Conservation (phyloP, 2,888 invertebrate species). For the Gnatocerus cornutus region DNA sequence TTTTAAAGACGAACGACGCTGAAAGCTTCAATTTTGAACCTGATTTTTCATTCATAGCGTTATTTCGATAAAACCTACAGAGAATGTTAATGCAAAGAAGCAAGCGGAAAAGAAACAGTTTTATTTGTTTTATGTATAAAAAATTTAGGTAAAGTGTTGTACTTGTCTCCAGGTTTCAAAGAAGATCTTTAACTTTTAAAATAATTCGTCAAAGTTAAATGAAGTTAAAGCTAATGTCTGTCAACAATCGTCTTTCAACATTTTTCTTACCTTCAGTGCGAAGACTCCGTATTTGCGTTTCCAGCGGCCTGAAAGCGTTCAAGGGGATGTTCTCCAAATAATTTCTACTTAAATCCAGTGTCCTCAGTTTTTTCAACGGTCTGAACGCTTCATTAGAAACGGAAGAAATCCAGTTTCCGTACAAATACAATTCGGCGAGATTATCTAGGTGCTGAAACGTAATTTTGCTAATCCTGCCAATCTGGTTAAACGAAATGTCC, state of each 20-base stretch:
- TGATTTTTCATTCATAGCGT: too few relatives aligned
- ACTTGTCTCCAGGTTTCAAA: too few relatives aligned
- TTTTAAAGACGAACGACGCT: too few relatives aligned
- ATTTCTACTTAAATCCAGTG: conserved; percentile 88
- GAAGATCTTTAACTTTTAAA: too few relatives aligned
- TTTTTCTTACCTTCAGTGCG: conserved; percentile 82
- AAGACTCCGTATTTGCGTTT: conserved; percentile 86
- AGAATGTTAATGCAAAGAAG: too few relatives aligned
- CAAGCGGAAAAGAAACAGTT: too few relatives aligned
- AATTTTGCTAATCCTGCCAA: conserved; percentile 83
- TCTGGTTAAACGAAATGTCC: conserved; percentile 88
- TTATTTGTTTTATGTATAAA: too few relatives aligned
- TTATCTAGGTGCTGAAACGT: conserved; percentile 85
- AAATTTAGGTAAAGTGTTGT: too few relatives aligned
- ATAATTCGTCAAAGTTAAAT: too few relatives aligned
- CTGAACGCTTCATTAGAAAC: conserved; percentile 86
- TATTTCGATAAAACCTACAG: too few relatives aligned
- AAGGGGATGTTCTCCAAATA: conserved; percentile 86
- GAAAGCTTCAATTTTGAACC: too few relatives aligned
- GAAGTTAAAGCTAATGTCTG: not conserved
- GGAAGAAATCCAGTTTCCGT: conserved; percentile 87
- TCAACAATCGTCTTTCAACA: not conserved
- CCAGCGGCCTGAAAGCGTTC: conserved; percentile 84
- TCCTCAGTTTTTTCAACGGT: conserved; percentile 82
- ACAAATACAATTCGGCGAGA: conserved; percentile 84